Base-by-base conservation (phyloP, 2,797 vertebrate genomes). In the Pampus argenteus region DNA sequence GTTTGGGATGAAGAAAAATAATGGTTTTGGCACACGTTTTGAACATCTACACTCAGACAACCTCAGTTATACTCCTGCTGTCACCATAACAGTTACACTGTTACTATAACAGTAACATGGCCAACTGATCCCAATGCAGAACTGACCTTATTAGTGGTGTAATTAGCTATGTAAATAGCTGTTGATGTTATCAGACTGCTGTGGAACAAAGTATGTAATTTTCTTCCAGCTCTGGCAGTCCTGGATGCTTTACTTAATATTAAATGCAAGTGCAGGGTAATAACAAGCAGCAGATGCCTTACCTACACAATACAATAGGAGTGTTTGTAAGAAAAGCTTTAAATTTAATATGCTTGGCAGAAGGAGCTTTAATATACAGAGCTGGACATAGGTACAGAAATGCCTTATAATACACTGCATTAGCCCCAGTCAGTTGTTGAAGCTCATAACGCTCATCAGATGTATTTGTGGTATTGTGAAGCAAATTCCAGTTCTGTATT, bases 401-500 rank as follows among this genome's bases (percentile, higher is more conserved):
- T 2, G n/a, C 14, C 1, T 59, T 11, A 20, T 3, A 47, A 4
- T 22, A 11, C n/a, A 18, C 4, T 42, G 22, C 9, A 55, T 7
- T 34, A 31, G 15, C n/a, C 20, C 36, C 34, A 1, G 29, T 23
- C 25, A 14, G n/a, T 56, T 47, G 26, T 18, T 50, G 31, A 42
- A 13, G 47, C 26, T 31, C 31, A 50, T 50, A n/a, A 34, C 14
- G 36, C 11, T 58, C 38, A 18, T 47, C 18, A 31, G 18, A 18
- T 57, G 10, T 57, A 7, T 22, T 38, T 49, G 31, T 40, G 25
- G 6, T 36, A 9, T 22, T 42, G 36, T 42, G 14, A 62, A 11
- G 14, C 63, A 10, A 55, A 31, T 55, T 45, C n/a, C 18, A 42
- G 25, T 52, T 54, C 25, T 54, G n/a, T 44, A n/a, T 70, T 44